Evolutionary conservation across 2,113 vertebrate genomes (phyloP).

Genomic region (Peromyscus californicus): DNA sequence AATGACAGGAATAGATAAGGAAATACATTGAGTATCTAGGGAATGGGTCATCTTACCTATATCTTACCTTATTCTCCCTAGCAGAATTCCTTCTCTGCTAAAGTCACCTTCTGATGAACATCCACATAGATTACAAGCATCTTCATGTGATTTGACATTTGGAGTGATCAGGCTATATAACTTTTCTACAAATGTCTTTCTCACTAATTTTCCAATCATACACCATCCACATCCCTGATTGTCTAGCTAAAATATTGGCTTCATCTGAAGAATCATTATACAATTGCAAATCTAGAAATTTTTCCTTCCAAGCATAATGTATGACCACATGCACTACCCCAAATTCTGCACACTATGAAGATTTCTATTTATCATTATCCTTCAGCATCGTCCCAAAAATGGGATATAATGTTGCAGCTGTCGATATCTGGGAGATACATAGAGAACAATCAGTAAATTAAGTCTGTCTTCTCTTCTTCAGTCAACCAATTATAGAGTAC

Average conservation of each 20-base stretch:
- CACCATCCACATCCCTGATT: neutral
- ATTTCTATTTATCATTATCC: neutral
- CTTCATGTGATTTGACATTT: neutral
- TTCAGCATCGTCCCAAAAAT: neutral
- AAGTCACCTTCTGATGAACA: neutral
- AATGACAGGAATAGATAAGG: neutral
- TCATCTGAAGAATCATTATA: neutral
- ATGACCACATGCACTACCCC: neutral
- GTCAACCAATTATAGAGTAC: neutral
- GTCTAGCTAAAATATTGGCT: neutral
- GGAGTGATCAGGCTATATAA: neutral
- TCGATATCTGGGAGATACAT: neutral
- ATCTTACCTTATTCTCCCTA: neutral
- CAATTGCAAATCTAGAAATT: neutral
- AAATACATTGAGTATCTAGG: neutral
- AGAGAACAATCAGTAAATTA: neutral
- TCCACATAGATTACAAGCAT: neutral
- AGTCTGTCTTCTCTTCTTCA: neutral
- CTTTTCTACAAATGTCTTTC: neutral
- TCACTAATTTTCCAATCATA: neutral
- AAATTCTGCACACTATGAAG: neutral
- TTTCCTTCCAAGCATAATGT: neutral
- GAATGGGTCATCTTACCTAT: neutral
- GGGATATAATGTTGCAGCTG: neutral
- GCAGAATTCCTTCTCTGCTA: neutral